These are phyloP conservation scores for Cassiopea xamachana DNA, from an alignment of 30 jellyfish, hydroid and myxozoan genomes.

Conservation along the genomic window DNA sequence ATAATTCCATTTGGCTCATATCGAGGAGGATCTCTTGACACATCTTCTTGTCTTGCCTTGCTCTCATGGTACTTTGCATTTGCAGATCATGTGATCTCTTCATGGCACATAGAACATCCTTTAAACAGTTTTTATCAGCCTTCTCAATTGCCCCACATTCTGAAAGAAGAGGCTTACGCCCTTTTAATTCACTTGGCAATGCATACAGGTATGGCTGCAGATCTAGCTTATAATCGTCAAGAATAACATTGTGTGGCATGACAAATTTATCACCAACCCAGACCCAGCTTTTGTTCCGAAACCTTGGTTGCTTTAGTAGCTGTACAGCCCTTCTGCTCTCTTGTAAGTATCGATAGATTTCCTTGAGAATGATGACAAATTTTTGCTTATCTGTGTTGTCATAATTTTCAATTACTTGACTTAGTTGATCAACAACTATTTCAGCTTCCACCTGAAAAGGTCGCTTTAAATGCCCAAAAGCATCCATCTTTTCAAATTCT, in stretches of 20 bases:
- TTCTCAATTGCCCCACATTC: not conserved
- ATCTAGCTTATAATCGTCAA: slow-evolving; percentile 4
- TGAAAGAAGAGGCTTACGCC: not conserved
- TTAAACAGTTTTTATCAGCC: not conserved
- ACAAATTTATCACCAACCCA: slow-evolving; percentile 57
- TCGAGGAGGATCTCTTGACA: not conserved
- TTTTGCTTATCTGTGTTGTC: not conserved
- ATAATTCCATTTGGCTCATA: slow-evolving; percentile 2
- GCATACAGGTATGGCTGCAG: slow-evolving; percentile 32
- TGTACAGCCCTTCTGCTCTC: not conserved
- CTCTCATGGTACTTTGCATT: not conserved
- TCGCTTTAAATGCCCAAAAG: not conserved
- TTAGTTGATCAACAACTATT: slow-evolving; percentile 13
- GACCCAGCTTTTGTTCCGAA: slow-evolving; percentile 6
- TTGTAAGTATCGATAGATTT: not conserved
- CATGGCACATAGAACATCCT: not conserved
- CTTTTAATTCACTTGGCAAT: slow-evolving; percentile 16
- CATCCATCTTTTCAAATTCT: not conserved
- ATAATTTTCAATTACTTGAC: slow-evolving; percentile 1
- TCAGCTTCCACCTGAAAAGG: not conserved
- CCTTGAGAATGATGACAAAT: slow-evolving; percentile 17
- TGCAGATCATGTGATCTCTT: not conserved
- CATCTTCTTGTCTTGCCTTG: slow-evolving; percentile 2
- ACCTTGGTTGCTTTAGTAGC: not conserved
- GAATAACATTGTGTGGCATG: slow-evolving; percentile 1